These are phyloP conservation scores for Aphrophora alni DNA, from an alignment of 2,888 invertebrate genomes.

Conservation along the genomic window DNA sequence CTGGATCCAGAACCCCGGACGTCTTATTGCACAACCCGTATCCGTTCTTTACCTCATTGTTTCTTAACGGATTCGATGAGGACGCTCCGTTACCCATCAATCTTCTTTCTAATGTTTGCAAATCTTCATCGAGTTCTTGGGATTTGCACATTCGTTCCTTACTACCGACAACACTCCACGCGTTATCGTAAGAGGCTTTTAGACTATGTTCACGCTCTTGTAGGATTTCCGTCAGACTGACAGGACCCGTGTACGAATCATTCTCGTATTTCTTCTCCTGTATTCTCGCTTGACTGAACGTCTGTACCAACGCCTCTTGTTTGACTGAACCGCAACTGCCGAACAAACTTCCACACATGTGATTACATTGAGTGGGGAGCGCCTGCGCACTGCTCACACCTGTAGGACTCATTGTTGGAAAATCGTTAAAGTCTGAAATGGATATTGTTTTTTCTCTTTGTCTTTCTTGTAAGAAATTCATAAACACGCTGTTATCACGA, in stretches of 20 bases:
- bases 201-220: conserved; percentile 20
- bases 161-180: not conserved
- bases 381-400: not conserved
- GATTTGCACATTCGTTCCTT: conserved; percentile 18
- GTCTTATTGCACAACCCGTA: conserved; percentile 9
- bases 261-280: not conserved
- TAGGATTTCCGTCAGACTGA: conserved; percentile 38
- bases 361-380: not conserved
- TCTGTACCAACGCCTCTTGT: conserved; percentile 16
- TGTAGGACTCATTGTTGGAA: not conserved
- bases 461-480: conserved; percentile 7
- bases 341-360: conserved; percentile 32
- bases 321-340: conserved; percentile 22
- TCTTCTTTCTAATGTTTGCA: conserved; percentile 21
- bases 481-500: not conserved
- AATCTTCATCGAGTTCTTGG: conserved; percentile 23
- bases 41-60: conserved; percentile 1
- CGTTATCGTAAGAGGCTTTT: not conserved
- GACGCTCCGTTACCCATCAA: conserved; percentile 35
- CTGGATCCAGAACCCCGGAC: not conserved
- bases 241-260: conserved; percentile 33
- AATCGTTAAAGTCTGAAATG: conserved; percentile 20
- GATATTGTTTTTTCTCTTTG: conserved; percentile 10
- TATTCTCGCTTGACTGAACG: conserved; percentile 21
- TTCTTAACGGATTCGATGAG: conserved; percentile 19